A percentile compares a stretch with the other conserved stretches of the same genome.
Conservation (phyloP, 2,113 vertebrate species). For the Grantiella picta region DNA sequence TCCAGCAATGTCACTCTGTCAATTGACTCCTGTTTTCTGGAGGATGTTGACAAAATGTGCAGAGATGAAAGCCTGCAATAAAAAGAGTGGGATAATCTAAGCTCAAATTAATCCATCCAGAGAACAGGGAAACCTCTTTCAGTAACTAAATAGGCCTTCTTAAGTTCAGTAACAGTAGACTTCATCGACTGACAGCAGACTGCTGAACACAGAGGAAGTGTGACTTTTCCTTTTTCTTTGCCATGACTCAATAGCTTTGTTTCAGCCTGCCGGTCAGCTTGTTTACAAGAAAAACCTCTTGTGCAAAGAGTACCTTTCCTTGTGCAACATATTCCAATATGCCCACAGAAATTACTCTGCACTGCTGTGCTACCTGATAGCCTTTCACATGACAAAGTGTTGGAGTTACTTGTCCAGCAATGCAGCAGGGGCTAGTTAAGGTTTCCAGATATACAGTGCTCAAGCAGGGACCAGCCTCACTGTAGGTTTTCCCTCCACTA, state of each 20-base stretch:
- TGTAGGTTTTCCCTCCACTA: neutral
- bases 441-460: neutral
- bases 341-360: neutral
- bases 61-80: neutral
- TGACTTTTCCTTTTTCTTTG: conserved; percentile 31
- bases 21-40: neutral
- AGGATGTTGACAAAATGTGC: neutral
- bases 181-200: neutral
- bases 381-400: neutral
- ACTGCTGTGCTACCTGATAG: neutral
- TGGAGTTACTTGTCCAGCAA: neutral
- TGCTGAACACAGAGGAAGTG: neutral
- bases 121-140: conserved; percentile 8
- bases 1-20: neutral
- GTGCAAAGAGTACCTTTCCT: neutral
- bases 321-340: rapidly evolving
- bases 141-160: neutral
- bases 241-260: neutral
- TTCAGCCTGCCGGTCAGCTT: neutral
- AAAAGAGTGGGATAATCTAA: neutral
- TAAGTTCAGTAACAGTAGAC: neutral
- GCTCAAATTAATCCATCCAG: neutral
- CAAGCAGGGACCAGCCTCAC: neutral
- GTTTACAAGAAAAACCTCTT: neutral
- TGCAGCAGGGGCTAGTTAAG: neutral